Evolutionary conservation across 2,888 invertebrate species (phyloP).

Genomic region (Oscheius sp.): DNA sequence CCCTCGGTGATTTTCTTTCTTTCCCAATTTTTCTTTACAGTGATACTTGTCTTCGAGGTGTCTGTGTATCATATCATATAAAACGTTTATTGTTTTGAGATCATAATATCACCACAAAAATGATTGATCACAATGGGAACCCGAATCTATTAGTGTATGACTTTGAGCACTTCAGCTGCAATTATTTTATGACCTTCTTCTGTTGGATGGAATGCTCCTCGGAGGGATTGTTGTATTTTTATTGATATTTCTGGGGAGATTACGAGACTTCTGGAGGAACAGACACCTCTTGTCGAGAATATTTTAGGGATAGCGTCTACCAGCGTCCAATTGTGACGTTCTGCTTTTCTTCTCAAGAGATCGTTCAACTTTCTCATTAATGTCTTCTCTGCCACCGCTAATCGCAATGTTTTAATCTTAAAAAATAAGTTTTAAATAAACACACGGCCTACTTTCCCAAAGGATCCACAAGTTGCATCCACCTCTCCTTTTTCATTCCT

Average conservation of each 20-base stretch:
- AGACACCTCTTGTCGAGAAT: constrained; percentile 59
- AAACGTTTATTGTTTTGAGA: constrained; percentile 22
- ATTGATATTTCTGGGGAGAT: constrained; percentile 47
- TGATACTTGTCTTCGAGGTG: constrained; percentile 6
- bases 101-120: constrained; percentile 10
- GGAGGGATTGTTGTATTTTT: constrained; percentile 55
- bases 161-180: constrained; percentile 49
- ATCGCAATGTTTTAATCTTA: constrained; percentile 48
- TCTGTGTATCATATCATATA: constrained; percentile 26
- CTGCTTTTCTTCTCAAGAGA: constrained; percentile 49
- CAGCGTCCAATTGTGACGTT: constrained; percentile 56
- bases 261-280: constrained; percentile 46
- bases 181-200: constrained; percentile 58
- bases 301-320: constrained; percentile 51
- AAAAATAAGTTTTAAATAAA: not conserved
- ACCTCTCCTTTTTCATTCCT: constrained; percentile 62
- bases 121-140: constrained; percentile 5
- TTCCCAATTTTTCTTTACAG: not conserved
- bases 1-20: constrained; percentile 7
- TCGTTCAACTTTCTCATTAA: constrained; percentile 57
- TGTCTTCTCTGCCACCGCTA: constrained; percentile 54
- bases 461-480: constrained; percentile 60
- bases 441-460: constrained; percentile 42
- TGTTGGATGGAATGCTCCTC: constrained; percentile 66
- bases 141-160: not conserved